Evolutionary conservation across 2,113 vertebrate species (phyloP).

Genomic region (Gambusia holbrooki): DNA sequence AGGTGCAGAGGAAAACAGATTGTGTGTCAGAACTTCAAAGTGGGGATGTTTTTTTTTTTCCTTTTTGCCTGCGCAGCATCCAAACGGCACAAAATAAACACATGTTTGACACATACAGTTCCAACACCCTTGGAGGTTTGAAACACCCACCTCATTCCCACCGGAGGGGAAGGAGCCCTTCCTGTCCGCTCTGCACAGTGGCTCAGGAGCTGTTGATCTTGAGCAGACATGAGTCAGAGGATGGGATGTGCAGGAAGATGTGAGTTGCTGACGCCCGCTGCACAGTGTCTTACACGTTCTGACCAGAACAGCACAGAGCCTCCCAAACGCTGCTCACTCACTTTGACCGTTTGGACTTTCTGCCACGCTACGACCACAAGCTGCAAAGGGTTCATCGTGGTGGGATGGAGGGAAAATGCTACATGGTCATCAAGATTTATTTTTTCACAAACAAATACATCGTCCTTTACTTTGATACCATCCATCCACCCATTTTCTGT

Average conservation of each 20-base stretch:
- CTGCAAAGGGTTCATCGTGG: too few relatives aligned
- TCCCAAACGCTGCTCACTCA: not conserved
- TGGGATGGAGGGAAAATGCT: not conserved
- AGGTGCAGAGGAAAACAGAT: slow-evolving; percentile 54
- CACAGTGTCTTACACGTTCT: too few relatives aligned
- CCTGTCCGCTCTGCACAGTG: slow-evolving; percentile 44
- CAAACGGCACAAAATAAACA: slow-evolving; percentile 58
- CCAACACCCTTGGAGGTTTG: slow-evolving; percentile 13
- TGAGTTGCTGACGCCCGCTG: slow-evolving; percentile 51
- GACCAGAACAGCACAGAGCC: not conserved
- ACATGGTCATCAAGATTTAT: too few relatives aligned
- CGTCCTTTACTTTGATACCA: too few relatives aligned
- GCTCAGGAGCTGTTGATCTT: slow-evolving; percentile 61
- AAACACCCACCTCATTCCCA: slow-evolving; percentile 53
- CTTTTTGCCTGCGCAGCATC: slow-evolving; percentile 23
- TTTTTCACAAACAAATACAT: too few relatives aligned
- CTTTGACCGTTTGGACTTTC: not conserved
- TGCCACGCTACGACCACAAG: not conserved
- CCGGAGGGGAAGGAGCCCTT: slow-evolving; percentile 40
- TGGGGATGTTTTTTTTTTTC: not conserved
- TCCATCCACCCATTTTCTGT: too few relatives aligned
- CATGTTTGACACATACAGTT: slow-evolving; percentile 18
- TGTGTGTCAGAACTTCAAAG: slow-evolving; percentile 74
- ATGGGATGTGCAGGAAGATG: slow-evolving; percentile 37
- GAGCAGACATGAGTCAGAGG: slow-evolving; percentile 64